Evolutionary conservation across 2,113 vertebrate species (phyloP).

Genomic region (Gambusia holbrooki): DNA sequence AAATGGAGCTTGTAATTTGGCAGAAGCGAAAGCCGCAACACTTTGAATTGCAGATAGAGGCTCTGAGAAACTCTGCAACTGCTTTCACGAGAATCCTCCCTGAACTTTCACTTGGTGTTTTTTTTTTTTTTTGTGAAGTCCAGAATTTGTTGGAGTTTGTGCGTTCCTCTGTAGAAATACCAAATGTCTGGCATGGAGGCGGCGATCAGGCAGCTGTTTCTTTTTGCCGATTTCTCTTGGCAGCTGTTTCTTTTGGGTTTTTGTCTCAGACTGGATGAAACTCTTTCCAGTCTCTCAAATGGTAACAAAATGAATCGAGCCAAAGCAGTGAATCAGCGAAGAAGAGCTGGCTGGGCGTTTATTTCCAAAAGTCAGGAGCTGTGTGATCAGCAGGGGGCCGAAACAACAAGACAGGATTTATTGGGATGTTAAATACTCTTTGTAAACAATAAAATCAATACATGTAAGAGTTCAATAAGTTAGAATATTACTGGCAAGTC

Average conservation of each 20-base stretch:
- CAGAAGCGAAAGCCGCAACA: conserved; percentile 65
- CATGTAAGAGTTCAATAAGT: too few relatives aligned
- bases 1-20: conserved; percentile 82
- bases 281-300: conserved; percentile 53
- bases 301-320: conserved; percentile 60
- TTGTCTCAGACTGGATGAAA: conserved; percentile 60
- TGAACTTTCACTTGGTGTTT: conserved; percentile 27
- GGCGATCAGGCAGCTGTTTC: conserved; percentile 55
- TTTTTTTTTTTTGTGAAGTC: not conserved
- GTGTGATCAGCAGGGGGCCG: conserved; percentile 56
- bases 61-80: conserved; percentile 57
- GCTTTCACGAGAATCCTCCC: conserved; percentile 46
- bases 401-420: conserved; percentile 45
- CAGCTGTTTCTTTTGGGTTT: conserved; percentile 51
- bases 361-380: conserved; percentile 66
- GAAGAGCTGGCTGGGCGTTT: conserved; percentile 62
- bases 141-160: conserved; percentile 15
- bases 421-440: conserved; percentile 38
- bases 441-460: conserved; percentile 16
- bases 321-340: conserved; percentile 60
- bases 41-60: conserved; percentile 74
- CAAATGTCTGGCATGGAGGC: not conserved
- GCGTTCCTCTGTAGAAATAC: conserved; percentile 2
- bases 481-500: not conserved
- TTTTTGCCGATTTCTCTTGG: conserved; percentile 59